Conservation (phyloP, 2,797 vertebrate species). For the Sebastes itinus region DNA sequence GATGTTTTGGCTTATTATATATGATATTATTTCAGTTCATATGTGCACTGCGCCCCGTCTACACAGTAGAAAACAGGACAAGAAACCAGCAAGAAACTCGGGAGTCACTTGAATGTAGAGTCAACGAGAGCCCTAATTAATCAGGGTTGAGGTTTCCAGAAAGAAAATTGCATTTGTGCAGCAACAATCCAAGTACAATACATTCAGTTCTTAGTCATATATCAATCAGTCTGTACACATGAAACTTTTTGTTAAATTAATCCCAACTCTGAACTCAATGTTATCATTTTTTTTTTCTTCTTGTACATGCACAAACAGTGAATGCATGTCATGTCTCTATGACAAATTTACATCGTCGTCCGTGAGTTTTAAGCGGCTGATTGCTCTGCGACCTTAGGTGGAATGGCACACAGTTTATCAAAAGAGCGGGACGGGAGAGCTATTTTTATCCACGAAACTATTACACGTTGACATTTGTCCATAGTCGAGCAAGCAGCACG, state of each 20-base stretch:
- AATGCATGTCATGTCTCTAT: not conserved
- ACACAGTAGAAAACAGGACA: slow-evolving; percentile 70
- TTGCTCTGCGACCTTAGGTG: slow-evolving; percentile 33
- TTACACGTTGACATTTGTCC: slow-evolving; percentile 40
- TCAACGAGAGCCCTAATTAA: slow-evolving; percentile 32
- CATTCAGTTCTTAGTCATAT: slow-evolving; percentile 70
- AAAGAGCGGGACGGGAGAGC: slow-evolving; percentile 36
- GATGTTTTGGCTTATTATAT: slow-evolving; percentile 7
- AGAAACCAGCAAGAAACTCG: not conserved
- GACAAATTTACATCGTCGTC: slow-evolving; percentile 28
- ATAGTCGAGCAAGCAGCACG: slow-evolving; percentile 36
- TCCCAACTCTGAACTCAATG: slow-evolving; percentile 18
- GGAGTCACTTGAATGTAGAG: slow-evolving; percentile 17
- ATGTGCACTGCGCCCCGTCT: slow-evolving; percentile 44
- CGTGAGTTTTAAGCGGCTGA: slow-evolving; percentile 20
- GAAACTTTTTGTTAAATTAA: slow-evolving; percentile 13
- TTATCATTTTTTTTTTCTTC: slow-evolving; percentile 8
- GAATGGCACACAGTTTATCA: slow-evolving; percentile 52
- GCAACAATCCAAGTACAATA: slow-evolving; percentile 69
- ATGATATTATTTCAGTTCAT: not conserved
- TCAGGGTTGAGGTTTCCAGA: slow-evolving; percentile 30
- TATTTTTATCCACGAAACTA: slow-evolving; percentile 50
- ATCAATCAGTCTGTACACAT: slow-evolving; percentile 49
- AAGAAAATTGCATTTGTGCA: slow-evolving; percentile 53
- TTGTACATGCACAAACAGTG: slow-evolving; percentile 50